These are phyloP conservation scores for Ectemnius continuus DNA, from an alignment of 2,888 invertebrate genomes.

Conservation along the genomic window DNA sequence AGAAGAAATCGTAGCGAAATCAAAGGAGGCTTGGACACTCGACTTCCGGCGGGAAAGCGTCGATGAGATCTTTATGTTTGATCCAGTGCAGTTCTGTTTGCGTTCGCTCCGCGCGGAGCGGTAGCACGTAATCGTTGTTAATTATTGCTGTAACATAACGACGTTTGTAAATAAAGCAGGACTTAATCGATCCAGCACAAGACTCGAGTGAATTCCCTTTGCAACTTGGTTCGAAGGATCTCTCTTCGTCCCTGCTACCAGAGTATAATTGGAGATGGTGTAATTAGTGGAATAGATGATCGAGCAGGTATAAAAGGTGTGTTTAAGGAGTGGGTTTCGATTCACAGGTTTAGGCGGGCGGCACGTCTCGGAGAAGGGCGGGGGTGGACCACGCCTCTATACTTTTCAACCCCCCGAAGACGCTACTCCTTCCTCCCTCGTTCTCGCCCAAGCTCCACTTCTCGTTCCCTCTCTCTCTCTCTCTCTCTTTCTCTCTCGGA, in stretches of 20 bases:
- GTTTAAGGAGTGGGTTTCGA: neutral
- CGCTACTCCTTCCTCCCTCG: conserved; percentile 3
- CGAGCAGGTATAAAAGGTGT: neutral
- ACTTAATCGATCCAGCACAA: conserved; percentile 38
- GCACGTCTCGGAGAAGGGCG: neutral
- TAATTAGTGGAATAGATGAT: no score
- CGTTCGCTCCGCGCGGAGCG: conserved; percentile 34
- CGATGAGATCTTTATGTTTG: conserved; percentile 29
- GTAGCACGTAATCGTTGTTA: conserved; percentile 62
- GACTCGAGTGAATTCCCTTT: no score
- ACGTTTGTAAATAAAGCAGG: conserved; percentile 71
- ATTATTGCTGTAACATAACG: conserved; percentile 69
- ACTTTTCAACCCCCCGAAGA: no score
- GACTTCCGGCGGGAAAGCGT: conserved; percentile 32
- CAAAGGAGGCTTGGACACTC: conserved; percentile 12
- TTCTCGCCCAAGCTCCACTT: conserved; percentile 25
- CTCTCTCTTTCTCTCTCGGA: conserved; percentile 33
- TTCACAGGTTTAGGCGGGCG: neutral
- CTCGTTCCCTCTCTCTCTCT: conserved; percentile 23
- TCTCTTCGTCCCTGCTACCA: no score
- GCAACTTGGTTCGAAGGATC: no score
- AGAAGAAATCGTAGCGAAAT: conserved; percentile 34
- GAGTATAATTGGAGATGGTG: no score
- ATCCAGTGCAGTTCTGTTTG: conserved; percentile 28
- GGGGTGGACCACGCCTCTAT: neutral